Conservation (phyloP, 2,888 invertebrate species). For the Schrankia costaestrigalis region DNA sequence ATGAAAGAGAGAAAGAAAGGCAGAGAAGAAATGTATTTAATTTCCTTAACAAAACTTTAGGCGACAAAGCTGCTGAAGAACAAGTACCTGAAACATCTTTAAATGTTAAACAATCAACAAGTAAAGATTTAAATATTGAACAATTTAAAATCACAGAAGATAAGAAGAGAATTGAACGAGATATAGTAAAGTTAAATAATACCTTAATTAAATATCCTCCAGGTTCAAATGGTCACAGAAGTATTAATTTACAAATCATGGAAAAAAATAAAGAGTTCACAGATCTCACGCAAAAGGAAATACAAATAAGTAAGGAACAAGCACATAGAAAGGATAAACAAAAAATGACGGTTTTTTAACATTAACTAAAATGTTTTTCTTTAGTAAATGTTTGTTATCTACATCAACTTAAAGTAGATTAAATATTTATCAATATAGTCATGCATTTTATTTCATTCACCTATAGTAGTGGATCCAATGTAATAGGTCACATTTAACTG, state of each 20-base stretch:
- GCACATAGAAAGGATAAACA: conserved; percentile 85
- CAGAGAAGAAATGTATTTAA: conserved; percentile 86
- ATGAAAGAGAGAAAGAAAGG: conserved; percentile 82
- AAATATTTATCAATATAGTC: no score
- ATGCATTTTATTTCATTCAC: no score
- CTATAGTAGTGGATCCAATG: no score
- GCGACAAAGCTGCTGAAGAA: conserved; percentile 49
- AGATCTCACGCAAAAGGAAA: conserved; percentile 81
- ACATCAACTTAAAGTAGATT: background rate
- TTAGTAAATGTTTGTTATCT: background rate
- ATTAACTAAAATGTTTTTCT: background rate
- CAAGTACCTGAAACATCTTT: conserved; percentile 32
- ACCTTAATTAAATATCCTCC: conserved; percentile 83
- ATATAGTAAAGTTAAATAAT: conserved; percentile 83
- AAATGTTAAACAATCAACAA: conserved; percentile 77
- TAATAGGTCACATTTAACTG: no score
- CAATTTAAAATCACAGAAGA: conserved; percentile 87
- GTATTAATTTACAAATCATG: conserved; percentile 80
- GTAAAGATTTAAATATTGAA: conserved; percentile 86
- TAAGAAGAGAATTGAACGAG: conserved; percentile 84
- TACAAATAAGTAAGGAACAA: conserved; percentile 85
- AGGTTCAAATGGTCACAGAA: conserved; percentile 82
- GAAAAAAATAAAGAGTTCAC: conserved; percentile 82
- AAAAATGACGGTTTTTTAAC: conserved; percentile 88
- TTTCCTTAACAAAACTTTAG: conserved; percentile 85